Evolutionary conservation across 2,888 invertebrate species (phyloP).

Genomic region (Parapristionchus giblindavisi): DNA sequence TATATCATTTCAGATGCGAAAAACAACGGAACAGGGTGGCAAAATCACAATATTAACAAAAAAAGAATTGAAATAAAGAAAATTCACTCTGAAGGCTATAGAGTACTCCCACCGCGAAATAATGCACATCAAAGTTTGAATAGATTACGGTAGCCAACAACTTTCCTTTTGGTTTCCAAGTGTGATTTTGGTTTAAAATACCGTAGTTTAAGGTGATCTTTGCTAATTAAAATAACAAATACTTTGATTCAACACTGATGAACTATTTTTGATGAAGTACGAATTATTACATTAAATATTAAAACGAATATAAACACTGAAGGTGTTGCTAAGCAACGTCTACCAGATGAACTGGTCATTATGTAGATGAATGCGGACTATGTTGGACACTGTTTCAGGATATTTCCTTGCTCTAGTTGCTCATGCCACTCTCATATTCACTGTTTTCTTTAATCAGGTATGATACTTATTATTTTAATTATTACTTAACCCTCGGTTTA

Average conservation of each 20-base stretch:
- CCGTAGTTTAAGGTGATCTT: neutral
- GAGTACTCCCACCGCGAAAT: neutral
- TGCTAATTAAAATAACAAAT: neutral
- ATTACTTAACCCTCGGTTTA: conserved; percentile 21
- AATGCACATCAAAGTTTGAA: conserved; percentile 10
- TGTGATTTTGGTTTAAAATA: neutral
- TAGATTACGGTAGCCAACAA: neutral
- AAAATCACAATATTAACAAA: conserved; percentile 18
- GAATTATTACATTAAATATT: neutral
- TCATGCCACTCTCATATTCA: conserved; percentile 78
- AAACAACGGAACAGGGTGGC: conserved; percentile 1
- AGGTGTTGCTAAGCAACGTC: conserved; percentile 20
- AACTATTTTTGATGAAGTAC: neutral
- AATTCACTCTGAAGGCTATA: neutral
- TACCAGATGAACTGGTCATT: neutral
- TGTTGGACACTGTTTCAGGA: conserved; percentile 74
- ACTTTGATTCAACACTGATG: neutral
- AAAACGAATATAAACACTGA: neutral
- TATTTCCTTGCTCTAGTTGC: conserved; percentile 80
- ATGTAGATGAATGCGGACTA: neutral
- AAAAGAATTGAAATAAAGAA: conserved; percentile 20
- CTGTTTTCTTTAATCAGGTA: conserved; percentile 79
- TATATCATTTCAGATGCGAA: neutral
- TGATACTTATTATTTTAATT: conserved; percentile 60
- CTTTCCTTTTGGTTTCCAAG: neutral